These are phyloP conservation scores for Triplophysa siluroides DNA, from an alignment of 2,113 vertebrate genomes.

Conservation along the genomic window DNA sequence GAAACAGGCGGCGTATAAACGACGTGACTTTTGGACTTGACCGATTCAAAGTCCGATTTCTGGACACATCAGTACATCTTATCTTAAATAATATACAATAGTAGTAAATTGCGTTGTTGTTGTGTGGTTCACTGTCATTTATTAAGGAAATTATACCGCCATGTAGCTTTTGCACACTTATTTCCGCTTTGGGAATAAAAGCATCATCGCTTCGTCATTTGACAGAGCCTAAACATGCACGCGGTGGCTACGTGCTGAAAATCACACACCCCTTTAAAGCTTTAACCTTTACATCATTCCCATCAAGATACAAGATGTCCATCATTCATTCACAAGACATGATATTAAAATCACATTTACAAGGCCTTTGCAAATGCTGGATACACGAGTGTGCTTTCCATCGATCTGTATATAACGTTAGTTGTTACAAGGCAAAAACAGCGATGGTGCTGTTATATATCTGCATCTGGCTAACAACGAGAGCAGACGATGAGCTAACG, in stretches of 20 bases:
- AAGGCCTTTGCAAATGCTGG: no score
- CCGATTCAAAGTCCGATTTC: slow-evolving; percentile 30
- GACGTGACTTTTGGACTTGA: slow-evolving; percentile 4
- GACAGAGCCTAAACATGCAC: not conserved
- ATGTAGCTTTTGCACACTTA: no score
- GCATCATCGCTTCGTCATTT: not conserved
- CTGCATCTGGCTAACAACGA: not conserved
- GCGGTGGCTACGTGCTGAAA: slow-evolving; percentile 49
- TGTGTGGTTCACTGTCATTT: no score
- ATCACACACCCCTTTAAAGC: slow-evolving; percentile 41
- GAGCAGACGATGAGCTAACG: not conserved
- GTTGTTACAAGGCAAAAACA: no score
- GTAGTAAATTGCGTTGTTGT: no score
- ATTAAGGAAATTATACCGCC: no score
- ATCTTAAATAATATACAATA: no score
- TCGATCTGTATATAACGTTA: no score
- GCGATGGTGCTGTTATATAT: not conserved
- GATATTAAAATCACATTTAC: no score
- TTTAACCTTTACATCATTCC: not conserved
- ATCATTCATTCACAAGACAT: not conserved
- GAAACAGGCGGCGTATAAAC: not conserved
- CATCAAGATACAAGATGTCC: not conserved
- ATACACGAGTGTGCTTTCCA: not conserved
- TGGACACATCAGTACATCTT: no score
- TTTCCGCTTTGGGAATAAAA: no score